Base-by-base conservation (phyloP, 2,797 vertebrate genomes). In the Ctenosaura bakeri region DNA sequence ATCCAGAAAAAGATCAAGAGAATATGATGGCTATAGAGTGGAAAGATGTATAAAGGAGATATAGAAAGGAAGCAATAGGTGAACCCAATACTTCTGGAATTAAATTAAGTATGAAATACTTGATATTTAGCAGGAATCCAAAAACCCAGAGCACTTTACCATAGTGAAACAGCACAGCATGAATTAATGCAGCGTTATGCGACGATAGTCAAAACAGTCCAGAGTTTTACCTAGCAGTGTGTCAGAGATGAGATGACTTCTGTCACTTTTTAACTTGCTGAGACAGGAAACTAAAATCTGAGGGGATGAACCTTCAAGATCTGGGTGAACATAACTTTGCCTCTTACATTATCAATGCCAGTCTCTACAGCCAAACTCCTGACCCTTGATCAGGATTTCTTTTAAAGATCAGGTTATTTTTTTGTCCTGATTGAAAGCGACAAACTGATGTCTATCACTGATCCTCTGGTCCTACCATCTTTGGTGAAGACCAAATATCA, bases 371-470 rank as follows among this genome's bases (percentile, higher is more conserved):
- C 26, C 32, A 46, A 79, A 24, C 26, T 74, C 16, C 5, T 90
- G 42, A 76, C 4, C 69, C 54, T 52, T 35, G 12, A 85, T 71
- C 56, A 20, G 12, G 4, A 1, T 35, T 74, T 50, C 22, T 62
- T 14, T 52, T 26, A 16, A 10, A 54, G 6, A 7, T 32, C 26
- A 26, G 20, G 9, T 87, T 82, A 42, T 56, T 32, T 82, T 16
- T 89, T 62, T 26, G 35, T 85, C n/a, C 83, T 85, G 83, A 56
- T 29, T 77, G 29, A 66, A 69, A 64, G 54, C 32, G 54, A 73
- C 42, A 29, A 46, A 38, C 6, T 71, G 64, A 22, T 54, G 26
- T 29, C 13, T 54, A 18, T n/a, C 62, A 69, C 6, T 71, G 50
- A 87, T 29, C 56, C 54, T 29, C 8, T 38, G 29, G 52, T 62